Evolutionary conservation across 2,888 invertebrate species (phyloP), one percentile per base, ranked within the genome.

Genomic region (Lamellibrachia satsuma): DNA sequence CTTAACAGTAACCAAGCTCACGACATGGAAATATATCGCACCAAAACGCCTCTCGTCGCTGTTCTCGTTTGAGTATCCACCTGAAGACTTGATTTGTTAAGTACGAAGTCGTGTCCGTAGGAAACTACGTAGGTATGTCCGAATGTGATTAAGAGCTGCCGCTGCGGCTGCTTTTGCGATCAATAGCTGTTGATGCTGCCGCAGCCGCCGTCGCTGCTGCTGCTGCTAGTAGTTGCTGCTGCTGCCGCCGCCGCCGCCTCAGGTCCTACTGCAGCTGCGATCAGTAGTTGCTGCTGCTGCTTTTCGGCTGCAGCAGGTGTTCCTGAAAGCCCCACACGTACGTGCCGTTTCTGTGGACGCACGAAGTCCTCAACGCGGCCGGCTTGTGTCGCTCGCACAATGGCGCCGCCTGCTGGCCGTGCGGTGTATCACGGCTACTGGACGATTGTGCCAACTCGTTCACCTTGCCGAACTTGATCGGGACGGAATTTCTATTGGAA

Each of bases 211-310:
- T 57, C 57, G 57, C 15, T 57, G 57, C 8, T 2, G 57, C 11
- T 57, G 11, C 8, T 57, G 15, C 57, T 15, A 57, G 8, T 7
- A 57, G 57, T 8, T 57, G 9, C 15, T 57, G 39, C 39, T 57
- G 57, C 11, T 11, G 11, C 8, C 57, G 57, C 15, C 57, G 57
- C 57, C 15, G 57, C 57, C 15, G 57, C 57, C 8, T 11, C 75
- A 75, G 6, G 22, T 75, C 22, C 75, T 75, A 22, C 60, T 60
- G 60, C 75, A 22, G 15, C 2, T 75, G 15, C 75, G 11, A 15
- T 75, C 75, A 75, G 75, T 75, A 75, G 75, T 75, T 75, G 75
- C 75, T 75, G 75, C 75, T 55, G 55, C 55, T 75, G 22, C 75
- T 75, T 22, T 75, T 75, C 22, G 75, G 75, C 3, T 15, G 75